These are phyloP conservation scores for Ptyas mucosa DNA, from an alignment of 2,113 vertebrate species.

Conservation along the genomic window DNA sequence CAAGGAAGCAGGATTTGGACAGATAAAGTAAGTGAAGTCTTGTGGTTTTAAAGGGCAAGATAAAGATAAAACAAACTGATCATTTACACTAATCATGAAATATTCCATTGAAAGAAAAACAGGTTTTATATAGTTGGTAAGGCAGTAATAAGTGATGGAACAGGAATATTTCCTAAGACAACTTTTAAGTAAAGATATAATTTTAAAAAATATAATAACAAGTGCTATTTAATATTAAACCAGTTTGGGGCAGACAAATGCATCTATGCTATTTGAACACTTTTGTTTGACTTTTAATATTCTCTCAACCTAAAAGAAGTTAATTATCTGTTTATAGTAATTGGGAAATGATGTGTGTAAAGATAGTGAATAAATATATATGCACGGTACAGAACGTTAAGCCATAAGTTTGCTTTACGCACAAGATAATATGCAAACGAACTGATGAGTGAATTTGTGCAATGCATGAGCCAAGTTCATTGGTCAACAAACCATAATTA, in stretches of 20 bases:
- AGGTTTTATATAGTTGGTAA: neutral
- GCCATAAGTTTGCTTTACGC: neutral
- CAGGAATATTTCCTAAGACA: neutral
- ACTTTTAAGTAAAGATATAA: neutral
- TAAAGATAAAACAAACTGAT: neutral
- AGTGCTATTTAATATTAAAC: neutral
- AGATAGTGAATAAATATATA: neutral
- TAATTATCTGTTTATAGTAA: neutral
- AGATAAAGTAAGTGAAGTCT: neutral
- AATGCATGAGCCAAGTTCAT: neutral
- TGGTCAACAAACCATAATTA: neutral
- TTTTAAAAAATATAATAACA: neutral
- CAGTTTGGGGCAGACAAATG: neutral
- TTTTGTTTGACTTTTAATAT: neutral
- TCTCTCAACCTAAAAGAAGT: neutral
- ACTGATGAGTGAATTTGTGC: neutral
- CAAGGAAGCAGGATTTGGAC: constrained; percentile 8
- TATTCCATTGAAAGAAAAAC: neutral
- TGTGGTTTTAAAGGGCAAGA: neutral
- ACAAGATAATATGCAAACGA: neutral
- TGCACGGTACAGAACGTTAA: neutral
- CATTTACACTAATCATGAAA: neutral
- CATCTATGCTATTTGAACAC: neutral
- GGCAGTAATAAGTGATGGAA: neutral
- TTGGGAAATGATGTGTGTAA: neutral